Evolutionary conservation across 2,113 vertebrate genomes (phyloP).

Genomic region (Circaetus cinerascens): DNA sequence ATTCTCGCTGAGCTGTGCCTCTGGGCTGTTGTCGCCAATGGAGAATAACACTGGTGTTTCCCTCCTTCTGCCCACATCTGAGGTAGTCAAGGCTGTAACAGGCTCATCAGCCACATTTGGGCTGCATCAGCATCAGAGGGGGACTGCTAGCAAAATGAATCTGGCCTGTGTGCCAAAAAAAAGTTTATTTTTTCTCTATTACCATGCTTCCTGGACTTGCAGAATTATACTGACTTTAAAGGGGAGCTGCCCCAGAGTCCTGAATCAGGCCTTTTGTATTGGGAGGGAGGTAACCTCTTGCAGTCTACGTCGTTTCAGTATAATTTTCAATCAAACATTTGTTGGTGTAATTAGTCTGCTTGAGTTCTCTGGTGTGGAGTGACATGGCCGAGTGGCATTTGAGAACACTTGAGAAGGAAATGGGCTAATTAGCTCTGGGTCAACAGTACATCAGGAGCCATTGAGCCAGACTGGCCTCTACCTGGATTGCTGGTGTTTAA

Average conservation of each 20-base stretch:
- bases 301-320: not conserved
- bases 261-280: not conserved
- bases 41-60: not conserved
- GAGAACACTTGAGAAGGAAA: constrained; percentile 20
- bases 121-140: not conserved
- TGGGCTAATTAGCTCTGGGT: constrained; percentile 12
- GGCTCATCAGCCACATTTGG: not conserved
- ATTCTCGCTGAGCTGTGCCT: not conserved
- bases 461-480: not conserved
- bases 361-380: not conserved
- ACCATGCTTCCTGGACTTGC: not conserved
- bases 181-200: constrained; percentile 16
- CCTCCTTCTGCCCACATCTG: not conserved
- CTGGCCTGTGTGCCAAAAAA: not conserved
- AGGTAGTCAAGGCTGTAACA: not conserved
- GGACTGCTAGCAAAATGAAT: not conserved
- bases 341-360: not conserved
- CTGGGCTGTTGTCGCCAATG: not conserved
- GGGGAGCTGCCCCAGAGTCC: not conserved
- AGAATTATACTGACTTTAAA: not conserved
- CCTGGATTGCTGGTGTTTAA: not conserved
- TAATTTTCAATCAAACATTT: constrained; percentile 18
- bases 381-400: not conserved
- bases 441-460: not conserved
- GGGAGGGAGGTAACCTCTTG: not conserved